Evolutionary conservation across 2,888 invertebrate genomes (phyloP), one percentile per base, ranked within the genome.

Genomic region (Harmothoe impar): DNA sequence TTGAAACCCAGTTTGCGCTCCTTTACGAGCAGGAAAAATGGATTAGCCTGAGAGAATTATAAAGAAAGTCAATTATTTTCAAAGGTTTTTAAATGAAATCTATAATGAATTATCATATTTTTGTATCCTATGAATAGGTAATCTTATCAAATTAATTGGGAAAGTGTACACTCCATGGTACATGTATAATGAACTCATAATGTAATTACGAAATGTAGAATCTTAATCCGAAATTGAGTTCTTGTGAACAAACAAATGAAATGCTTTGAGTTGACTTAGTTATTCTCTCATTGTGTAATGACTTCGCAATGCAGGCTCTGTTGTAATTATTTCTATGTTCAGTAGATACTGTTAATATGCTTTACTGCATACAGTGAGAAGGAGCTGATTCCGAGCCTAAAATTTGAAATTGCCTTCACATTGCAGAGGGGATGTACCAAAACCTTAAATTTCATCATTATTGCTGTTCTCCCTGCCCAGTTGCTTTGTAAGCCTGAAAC

Each of bases 371-470:
- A 62, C 3, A 62, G n/a, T n/a, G 15, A 25, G 72, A 29, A 25
- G 25, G 72, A 29, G 72, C 5, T 15, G 31, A 72, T 72, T 72
- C 72, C 72, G 72, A 72, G 72, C 72, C 72, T 15, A 29, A 72
- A 29, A 7, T 72, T n/a, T n/a, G 1, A 3, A 72, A 72, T 15
- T 72, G 72, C 72, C 72, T 72, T 72, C 72, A 72, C 72, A 72
- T n/a, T 3, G 62, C 43, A 43, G 62, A 62, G n/a, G n/a, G 62
- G 15, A 7, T n/a, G 62, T n/a, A 20, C 3, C n/a, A 20, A 62
- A n/a, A n/a, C n/a, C 62, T 62, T 62, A n/a, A 62, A 62, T n/a
- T 62, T 62, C 62, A 20, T n/a, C 62, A 20, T 3, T n/a, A 62
- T n/a, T 62, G 3, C 15, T 20, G 62, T 43, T 10, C 43, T 7